These are phyloP conservation scores for Eriocheir sinensis DNA, from an alignment of 1,140 invertebrate genomes.

Conservation along the genomic window DNA sequence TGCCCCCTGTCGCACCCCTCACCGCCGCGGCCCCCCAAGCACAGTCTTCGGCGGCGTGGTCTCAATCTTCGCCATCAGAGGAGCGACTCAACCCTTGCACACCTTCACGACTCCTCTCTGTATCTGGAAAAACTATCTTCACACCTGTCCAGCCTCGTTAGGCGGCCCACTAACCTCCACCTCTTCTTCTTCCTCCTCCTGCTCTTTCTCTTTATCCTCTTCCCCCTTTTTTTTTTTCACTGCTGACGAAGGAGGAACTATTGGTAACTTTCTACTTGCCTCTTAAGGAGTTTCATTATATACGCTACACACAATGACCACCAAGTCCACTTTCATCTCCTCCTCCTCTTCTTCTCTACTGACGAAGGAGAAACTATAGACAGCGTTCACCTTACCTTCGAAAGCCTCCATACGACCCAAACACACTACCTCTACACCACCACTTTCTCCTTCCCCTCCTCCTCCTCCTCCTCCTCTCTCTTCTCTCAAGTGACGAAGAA, in stretches of 20 bases:
- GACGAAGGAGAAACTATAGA: background rate
- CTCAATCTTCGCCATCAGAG: conserved; percentile 13
- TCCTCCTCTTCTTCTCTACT: background rate
- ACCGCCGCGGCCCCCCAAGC: background rate
- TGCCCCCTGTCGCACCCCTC: background rate
- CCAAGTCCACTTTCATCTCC: no score
- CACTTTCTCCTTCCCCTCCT: no score
- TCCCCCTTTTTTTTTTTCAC: background rate
- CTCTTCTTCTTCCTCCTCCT: background rate
- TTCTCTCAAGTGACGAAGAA: background rate
- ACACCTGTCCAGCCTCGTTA: conserved; percentile 1
- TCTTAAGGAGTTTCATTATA: no score
- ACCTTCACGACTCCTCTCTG: conserved; percentile 12
- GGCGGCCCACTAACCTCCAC: background rate
- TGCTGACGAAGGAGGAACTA: background rate
- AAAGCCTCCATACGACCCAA: background rate
- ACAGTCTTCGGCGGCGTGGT: background rate
- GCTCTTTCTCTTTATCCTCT: background rate
- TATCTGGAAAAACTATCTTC: background rate
- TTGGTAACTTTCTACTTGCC: no score
- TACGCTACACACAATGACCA: no score
- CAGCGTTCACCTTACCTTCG: conserved; percentile 1
- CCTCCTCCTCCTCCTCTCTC: no score
- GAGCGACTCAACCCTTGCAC: background rate
- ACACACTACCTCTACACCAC: background rate